Base-by-base conservation (phyloP, 2,113 vertebrate species). In the Oreochromis tanganicae region DNA sequence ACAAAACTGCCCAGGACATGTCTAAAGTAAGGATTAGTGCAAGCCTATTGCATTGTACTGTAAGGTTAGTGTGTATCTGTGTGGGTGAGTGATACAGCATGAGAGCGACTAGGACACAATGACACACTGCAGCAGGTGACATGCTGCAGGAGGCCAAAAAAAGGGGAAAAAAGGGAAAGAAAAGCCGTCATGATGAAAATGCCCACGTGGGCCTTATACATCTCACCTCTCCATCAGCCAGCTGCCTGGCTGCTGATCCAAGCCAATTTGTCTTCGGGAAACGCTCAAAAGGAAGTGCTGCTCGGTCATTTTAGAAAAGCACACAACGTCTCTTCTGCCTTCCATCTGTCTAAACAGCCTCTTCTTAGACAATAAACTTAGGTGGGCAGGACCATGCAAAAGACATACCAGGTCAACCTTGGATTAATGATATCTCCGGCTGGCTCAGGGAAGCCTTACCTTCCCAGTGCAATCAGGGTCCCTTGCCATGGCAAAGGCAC, bases 171-270 rank as follows among this genome's bases (percentile, higher is more conserved):
- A 52, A 41, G 4, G 50, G 80, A 91, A 84, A 89, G 56, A 89
- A 91, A 90, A 82, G 85, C 54, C 5, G 52, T 87, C 71, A 85
- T 90, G 81, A 95, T 91, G 88, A 93, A 93, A 94, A 92, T 83
- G 86, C 84, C 87, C 80, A 88, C 24, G 24, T 89, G 88, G 89
- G 84, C 66, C 80, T 85, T 84, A 68, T 85, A 80, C 89, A 86
- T 94, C 81, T 90, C 93, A 90, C 89, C 88, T 89, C 93, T 89
- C 87, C 82, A 88, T 94, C 94, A 94, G 86, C 83, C 91, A 88
- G 89, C 92, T 94, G 94, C 90, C 90, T 54, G 16, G 84, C 80
- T 87, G 92, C 93, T 94, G 93, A 94, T 94, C 90, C 80, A 86
- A 89, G 88, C 82, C 91, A 90, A 93, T 95, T 93, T 94, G 92